phyloP scores from a whole-genome alignment of 2,797 vertebrate genomes.

The Sarcophilus harrisii region DNA sequence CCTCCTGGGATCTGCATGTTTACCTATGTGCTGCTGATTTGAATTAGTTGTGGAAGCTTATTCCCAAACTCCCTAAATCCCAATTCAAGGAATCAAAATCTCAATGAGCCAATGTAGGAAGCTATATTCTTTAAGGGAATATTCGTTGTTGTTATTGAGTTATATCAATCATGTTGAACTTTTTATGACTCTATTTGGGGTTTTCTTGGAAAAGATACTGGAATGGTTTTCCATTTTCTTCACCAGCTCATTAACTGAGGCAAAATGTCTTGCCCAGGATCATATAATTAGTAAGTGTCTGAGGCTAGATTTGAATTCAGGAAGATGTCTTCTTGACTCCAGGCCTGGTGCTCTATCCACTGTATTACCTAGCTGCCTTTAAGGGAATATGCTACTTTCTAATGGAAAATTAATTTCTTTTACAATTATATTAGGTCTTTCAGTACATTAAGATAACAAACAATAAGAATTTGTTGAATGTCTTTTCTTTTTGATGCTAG shows the following conservation, averaged over 20 bases:
- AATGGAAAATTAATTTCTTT: no score
- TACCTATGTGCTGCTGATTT: conserved; percentile 59
- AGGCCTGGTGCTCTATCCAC: background rate
- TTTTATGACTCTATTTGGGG: no score
- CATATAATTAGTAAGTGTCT: conserved; percentile 19
- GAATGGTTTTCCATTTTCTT: no score
- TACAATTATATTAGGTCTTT: no score
- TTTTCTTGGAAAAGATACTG: no score
- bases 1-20: conserved; percentile 52
- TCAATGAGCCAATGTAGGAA: conserved; percentile 22
- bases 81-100: conserved; percentile 16
- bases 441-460: no score
- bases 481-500: no score
- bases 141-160: background rate
- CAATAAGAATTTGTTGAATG: no score
- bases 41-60: conserved; percentile 29
- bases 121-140: background rate
- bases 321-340: no score
- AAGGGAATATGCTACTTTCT: no score
- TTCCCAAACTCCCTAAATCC: conserved; percentile 38
- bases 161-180: no score
- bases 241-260: conserved; percentile 9
- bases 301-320: conserved; percentile 9
- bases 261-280: background rate
- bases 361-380: background rate